Evolutionary conservation across 35 echinoderm and acorn worm species (phyloP).

Genomic region (Chiridota heheva): DNA sequence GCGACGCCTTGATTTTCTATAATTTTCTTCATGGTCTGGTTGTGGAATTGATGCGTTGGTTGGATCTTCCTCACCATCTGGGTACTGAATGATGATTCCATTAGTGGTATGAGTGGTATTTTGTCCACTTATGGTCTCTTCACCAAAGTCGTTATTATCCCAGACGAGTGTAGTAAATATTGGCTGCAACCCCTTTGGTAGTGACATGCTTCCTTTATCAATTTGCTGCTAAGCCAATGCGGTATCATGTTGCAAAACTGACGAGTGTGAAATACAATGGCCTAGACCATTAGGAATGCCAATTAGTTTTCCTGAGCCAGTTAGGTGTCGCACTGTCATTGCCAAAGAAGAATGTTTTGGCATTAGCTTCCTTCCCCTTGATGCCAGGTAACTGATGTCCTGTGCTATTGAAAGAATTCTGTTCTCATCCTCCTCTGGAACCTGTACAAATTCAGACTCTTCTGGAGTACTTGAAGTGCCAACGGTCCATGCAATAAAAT

Average conservation of each 20-base stretch:
- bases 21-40: neutral
- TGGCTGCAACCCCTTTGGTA: constrained; percentile 37
- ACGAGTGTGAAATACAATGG: constrained; percentile 36
- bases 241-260: constrained; percentile 65
- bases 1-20: constrained; percentile 13
- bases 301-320: constrained; percentile 56
- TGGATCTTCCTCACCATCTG: neutral
- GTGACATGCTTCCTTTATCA: neutral
- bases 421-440: constrained; percentile 11
- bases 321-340: constrained; percentile 74
- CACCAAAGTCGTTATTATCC: constrained; percentile 82
- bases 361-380: constrained; percentile 44
- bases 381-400: constrained; percentile 52
- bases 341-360: constrained; percentile 61
- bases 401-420: constrained; percentile 37
- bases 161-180: constrained; percentile 62
- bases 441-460: neutral
- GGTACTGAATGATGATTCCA: constrained; percentile 56
- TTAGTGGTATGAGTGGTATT: constrained; percentile 57
- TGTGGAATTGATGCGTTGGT: neutral
- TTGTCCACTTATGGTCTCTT: constrained; percentile 56
- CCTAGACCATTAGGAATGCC: constrained; percentile 77
- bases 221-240: constrained; percentile 57
- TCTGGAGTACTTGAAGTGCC: constrained; percentile 19
- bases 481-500: constrained; percentile 62